Evolutionary conservation across 1,140 invertebrate species (phyloP).

Genomic region (Mizuhopecten yessoensis): DNA sequence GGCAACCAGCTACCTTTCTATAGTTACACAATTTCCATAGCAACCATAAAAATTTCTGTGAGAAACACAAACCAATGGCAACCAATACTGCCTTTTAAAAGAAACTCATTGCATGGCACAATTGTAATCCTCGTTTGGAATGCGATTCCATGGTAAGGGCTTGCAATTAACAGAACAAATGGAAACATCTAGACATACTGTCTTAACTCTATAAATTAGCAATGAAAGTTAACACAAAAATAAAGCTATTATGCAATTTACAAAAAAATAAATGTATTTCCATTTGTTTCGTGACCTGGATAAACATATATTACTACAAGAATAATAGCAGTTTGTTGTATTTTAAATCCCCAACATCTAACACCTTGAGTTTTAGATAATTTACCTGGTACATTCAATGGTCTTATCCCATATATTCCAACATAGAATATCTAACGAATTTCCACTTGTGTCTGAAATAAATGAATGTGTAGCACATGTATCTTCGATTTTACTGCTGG

Average conservation of each 20-base stretch:
- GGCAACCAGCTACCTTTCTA: constrained; percentile 48
- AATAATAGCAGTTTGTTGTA: too few species aligned
- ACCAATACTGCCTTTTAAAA: too few species aligned
- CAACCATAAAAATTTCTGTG: constrained; percentile 36
- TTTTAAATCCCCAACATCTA: not conserved
- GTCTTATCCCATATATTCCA: too few species aligned
- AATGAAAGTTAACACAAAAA: constrained; percentile 44
- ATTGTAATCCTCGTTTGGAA: constrained; percentile 46
- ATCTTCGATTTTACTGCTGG: not conserved
- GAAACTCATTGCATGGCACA: not conserved
- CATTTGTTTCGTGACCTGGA: not conserved
- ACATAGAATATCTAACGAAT: too few species aligned
- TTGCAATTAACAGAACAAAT: too few species aligned
- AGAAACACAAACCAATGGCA: too few species aligned
- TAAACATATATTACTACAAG: too few species aligned
- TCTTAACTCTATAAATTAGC: constrained; percentile 43
- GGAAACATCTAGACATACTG: constrained; percentile 43
- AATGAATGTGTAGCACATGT: too few species aligned
- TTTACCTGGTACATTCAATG: too few species aligned
- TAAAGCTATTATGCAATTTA: not conserved
- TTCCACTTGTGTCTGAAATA: too few species aligned
- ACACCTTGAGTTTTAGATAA: too few species aligned
- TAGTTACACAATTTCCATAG: constrained; percentile 43
- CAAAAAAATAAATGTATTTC: not conserved
- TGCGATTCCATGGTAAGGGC: constrained; percentile 41